Evolutionary conservation across 2,113 vertebrate genomes (phyloP).

Genomic region (Tragelaphus imberbis): DNA sequence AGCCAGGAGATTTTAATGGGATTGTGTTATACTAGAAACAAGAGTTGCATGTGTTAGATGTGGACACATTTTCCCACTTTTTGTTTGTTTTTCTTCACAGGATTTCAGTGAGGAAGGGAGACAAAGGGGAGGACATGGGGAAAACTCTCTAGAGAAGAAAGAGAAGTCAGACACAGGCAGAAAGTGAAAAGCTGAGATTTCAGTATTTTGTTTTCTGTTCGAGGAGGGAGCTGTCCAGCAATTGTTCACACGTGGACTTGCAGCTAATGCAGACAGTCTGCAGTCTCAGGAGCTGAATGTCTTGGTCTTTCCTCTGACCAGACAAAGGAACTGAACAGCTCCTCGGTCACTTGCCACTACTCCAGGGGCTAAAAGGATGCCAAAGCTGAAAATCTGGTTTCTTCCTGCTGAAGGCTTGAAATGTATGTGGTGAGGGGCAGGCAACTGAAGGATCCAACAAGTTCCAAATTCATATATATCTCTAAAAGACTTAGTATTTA

Average conservation of each 20-base stretch:
- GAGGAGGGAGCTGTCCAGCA: not conserved
- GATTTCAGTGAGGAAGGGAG: constrained; percentile 23
- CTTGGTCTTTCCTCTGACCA: constrained; percentile 8
- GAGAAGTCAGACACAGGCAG: not conserved
- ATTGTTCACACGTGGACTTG: not conserved
- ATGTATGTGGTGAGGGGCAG: not conserved
- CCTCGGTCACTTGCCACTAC: not conserved
- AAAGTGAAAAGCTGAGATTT: not conserved
- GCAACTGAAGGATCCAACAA: not conserved
- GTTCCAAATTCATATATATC: not conserved
- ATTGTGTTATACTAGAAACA: not conserved
- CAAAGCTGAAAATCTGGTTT: not conserved
- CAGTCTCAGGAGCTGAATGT: not conserved
- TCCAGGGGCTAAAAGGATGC: not conserved
- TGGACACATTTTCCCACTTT: not conserved
- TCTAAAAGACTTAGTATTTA: not conserved
- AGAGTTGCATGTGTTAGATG: not conserved
- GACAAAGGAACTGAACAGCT: constrained; percentile 37
- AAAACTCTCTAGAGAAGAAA: not conserved
- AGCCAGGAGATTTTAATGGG: constrained; percentile 1
- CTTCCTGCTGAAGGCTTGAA: not conserved
- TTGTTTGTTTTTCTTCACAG: not conserved
- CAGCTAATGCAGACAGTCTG: not conserved
- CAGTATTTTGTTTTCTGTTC: not conserved
- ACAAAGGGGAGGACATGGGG: not conserved